Base-by-base conservation (phyloP, 30 jellyfish, hydroid and myxozoan species). In the Turritopsis rubra region DNA sequence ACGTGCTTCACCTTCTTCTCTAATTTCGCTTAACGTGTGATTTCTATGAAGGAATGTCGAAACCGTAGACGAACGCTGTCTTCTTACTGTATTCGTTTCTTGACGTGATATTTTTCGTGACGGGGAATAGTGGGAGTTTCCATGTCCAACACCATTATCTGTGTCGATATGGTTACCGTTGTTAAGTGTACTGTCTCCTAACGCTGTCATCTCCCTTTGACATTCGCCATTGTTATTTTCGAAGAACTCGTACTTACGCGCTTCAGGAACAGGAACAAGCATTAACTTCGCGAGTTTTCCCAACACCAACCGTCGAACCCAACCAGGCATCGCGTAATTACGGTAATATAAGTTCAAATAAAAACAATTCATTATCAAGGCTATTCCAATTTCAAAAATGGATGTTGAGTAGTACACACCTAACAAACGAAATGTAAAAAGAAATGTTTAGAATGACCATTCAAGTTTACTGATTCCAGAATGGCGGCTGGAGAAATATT, bases 351-450 rank as follows among this genome's bases (percentile, higher is more conserved):
- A 87, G 65, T 91, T 91, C 77, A 91, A 82, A 52, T 86, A 87
- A 22, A 91, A 92, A 79, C 97, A 91, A 68, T 91, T 91, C 84
- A 91, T 70, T 8, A 86, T 84, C 96, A 91, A 79, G 27, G 97
- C 97, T 85, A 91, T 83, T 21, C 97, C 97, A 71, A 91, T 91
- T 76, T 91, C 97, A 83, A 91, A 91, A 93, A 91, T 91, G 26
- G 97, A 91, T 54, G 86, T 89, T 28, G 97, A 79, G 94, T 91
- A 91, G 88, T 91, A 91, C 21, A 91, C 87, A n/a, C 97, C 97
- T 91, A 77, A 19, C 19, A 53, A 28, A n/a, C n/a, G n/a, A n/a
- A n/a, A n/a, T n/a, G n/a, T n/a, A n/a, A n/a, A n/a, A n/a, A n/a
- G n/a, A n/a, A n/a, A n/a, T n/a, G n/a, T n/a, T n/a, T n/a, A n/a